phyloP scores from a whole-genome alignment of 2,797 vertebrate genomes.

The Naso thynnoides region DNA sequence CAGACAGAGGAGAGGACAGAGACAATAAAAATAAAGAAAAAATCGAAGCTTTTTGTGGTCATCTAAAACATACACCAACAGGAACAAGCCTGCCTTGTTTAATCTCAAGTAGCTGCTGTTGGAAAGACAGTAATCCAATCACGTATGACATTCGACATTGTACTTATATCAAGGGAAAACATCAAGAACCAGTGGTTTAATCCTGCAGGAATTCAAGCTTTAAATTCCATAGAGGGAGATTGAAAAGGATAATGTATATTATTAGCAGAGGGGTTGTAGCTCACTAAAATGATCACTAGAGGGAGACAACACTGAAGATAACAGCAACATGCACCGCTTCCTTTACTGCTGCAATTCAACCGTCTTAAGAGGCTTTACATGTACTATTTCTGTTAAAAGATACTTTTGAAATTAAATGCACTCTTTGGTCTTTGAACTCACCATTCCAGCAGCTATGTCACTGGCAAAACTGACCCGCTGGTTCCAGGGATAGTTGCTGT shows the following conservation, averaged over 20 bases:
- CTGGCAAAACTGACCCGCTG: slow-evolving; percentile 95
- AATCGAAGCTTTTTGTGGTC: slow-evolving; percentile 24
- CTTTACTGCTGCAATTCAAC: neutral
- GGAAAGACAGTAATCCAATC: slow-evolving; percentile 47
- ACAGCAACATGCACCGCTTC: neutral
- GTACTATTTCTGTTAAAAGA: neutral
- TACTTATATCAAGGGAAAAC: slow-evolving; percentile 35
- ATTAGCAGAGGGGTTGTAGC: slow-evolving; percentile 13
- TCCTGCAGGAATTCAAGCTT: slow-evolving; percentile 53
- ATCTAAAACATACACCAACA: slow-evolving; percentile 31
- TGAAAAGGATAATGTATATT: slow-evolving; percentile 1
- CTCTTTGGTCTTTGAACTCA: slow-evolving; percentile 74
- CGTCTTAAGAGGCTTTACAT: neutral
- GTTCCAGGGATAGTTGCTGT: slow-evolving; percentile 94
- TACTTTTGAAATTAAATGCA: neutral
- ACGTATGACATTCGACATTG: slow-evolving; percentile 39
- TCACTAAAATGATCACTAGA: slow-evolving; percentile 61
- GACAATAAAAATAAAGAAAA: slow-evolving; percentile 7
- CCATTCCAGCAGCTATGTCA: slow-evolving; percentile 97
- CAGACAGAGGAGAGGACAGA: slow-evolving; percentile 20
- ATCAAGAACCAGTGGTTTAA: slow-evolving; percentile 32
- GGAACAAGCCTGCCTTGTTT: slow-evolving; percentile 55
- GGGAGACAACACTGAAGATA: slow-evolving; percentile 48
- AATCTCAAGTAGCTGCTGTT: slow-evolving; percentile 24
- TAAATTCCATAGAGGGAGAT: slow-evolving; percentile 30